phyloP scores from a whole-genome alignment of 35 echinoderm and acorn worm species.

The Heliocidaris tuberculata region DNA sequence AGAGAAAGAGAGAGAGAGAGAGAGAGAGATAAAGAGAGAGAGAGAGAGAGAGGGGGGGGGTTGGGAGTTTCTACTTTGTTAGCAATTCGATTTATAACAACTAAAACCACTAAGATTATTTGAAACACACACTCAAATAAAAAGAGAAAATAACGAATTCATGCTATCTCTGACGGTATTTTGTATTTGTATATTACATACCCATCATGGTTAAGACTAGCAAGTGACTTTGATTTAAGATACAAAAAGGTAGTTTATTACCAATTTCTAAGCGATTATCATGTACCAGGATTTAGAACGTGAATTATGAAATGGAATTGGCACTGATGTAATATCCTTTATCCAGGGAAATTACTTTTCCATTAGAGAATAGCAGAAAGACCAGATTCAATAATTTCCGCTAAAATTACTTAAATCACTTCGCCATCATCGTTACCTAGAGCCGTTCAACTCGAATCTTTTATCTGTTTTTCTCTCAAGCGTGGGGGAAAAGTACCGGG shows the following conservation, averaged over 20 bases:
- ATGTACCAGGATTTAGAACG: background rate
- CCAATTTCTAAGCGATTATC: background rate
- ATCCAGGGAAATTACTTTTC: background rate
- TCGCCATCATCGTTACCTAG: background rate
- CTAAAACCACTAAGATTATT: no score
- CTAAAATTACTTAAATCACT: slow-evolving; percentile 5
- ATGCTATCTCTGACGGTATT: no score
- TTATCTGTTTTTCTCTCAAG: background rate
- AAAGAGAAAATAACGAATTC: no score
- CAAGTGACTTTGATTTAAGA: background rate
- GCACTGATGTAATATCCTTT: background rate
- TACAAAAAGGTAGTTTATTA: background rate
- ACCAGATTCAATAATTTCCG: background rate
- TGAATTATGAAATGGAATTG: background rate
- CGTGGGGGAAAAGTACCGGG: background rate
- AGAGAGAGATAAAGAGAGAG: no score
- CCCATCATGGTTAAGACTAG: background rate
- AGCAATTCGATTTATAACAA: no score
- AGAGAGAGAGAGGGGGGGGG: no score
- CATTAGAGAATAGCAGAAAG: background rate
- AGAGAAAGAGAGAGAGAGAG: no score
- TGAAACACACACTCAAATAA: no score
- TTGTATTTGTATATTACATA: background rate
- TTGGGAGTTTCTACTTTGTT: no score
- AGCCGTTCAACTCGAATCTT: background rate